These are phyloP conservation scores for Saturnia japonica DNA, from an alignment of 2,888 invertebrate genomes.

Conservation along the genomic window DNA sequence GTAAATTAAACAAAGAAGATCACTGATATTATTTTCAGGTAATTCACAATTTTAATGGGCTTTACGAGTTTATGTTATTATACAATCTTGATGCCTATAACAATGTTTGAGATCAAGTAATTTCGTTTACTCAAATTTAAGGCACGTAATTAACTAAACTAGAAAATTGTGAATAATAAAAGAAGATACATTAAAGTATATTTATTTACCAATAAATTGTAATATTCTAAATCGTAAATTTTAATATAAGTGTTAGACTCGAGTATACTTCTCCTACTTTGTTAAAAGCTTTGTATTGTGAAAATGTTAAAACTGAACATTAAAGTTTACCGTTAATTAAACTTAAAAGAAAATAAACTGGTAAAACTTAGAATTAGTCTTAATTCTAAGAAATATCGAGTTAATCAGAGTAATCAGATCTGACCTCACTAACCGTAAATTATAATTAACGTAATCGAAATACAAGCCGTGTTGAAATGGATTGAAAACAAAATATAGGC, in stretches of 20 bases:
- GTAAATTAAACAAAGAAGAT: conserved; percentile 79
- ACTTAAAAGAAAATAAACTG: not conserved
- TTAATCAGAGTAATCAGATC: not conserved
- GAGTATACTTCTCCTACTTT: not conserved
- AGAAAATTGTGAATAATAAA: no score
- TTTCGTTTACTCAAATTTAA: not conserved
- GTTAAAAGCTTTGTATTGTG: not conserved
- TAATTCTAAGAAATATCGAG: not conserved
- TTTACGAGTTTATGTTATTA: conserved; percentile 8
- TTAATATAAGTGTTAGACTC: not conserved
- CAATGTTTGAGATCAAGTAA: not conserved
- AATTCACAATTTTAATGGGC: conserved; percentile 20
- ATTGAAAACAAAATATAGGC: conserved; percentile 2
- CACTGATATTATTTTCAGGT: conserved; percentile 65
- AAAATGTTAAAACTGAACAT: not conserved
- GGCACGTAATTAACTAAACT: not conserved
- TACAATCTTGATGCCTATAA: not conserved
- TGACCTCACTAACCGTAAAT: conserved; percentile 3
- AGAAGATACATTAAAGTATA: no score
- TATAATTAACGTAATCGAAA: not conserved
- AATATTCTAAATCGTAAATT: no score
- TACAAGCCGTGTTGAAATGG: not conserved
- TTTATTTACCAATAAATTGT: no score
- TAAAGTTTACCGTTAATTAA: not conserved
- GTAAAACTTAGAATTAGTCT: not conserved